These are phyloP conservation scores for Xiphorhynchus erythropygius DNA, from an alignment of 2,797 vertebrate genomes.

Conservation along the genomic window DNA sequence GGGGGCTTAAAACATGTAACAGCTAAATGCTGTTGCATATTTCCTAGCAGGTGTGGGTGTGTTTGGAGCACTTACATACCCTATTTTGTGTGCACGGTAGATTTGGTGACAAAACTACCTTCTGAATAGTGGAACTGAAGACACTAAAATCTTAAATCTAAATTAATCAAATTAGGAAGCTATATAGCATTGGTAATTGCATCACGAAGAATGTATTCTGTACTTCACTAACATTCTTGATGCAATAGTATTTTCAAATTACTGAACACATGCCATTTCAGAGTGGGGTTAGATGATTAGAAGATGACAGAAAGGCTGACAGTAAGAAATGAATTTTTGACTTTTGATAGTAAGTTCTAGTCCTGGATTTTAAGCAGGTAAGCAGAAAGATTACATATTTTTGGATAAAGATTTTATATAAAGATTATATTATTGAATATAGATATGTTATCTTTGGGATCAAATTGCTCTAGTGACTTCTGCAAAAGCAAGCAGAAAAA, in stretches of 20 bases:
- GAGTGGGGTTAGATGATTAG: background rate
- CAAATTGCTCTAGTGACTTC: background rate
- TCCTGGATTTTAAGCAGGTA: background rate
- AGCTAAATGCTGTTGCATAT: background rate
- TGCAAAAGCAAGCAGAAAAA: background rate
- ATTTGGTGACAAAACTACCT: background rate
- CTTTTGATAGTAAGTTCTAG: background rate
- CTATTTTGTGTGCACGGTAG: background rate
- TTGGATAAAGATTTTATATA: background rate
- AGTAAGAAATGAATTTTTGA: background rate
- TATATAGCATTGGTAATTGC: background rate
- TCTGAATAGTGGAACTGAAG: background rate
- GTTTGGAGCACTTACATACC: background rate
- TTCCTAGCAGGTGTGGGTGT: background rate
- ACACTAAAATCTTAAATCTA: background rate
- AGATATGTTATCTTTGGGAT: background rate
- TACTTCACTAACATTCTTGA: background rate
- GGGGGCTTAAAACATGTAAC: background rate
- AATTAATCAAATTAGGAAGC: background rate
- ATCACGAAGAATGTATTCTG: background rate
- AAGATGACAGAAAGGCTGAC: background rate
- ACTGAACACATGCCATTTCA: background rate
- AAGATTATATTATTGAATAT: background rate
- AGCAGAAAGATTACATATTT: background rate
- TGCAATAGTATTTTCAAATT: background rate